Conservation (phyloP, 2,888 invertebrate species). For the Zygothrica quintamaculata region DNA sequence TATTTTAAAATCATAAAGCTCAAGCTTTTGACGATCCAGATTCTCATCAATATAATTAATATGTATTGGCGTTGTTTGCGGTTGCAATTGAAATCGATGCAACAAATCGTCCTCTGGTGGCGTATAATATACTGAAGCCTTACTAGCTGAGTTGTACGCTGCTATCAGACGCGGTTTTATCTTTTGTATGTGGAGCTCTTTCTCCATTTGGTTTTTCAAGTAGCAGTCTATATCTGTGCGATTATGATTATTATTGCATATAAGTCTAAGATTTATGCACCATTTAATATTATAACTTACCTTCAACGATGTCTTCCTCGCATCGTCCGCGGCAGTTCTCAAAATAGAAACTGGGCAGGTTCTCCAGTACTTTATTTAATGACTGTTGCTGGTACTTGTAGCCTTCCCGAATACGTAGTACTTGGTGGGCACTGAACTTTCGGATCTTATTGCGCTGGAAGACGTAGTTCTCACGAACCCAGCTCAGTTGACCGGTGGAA, state of each 20-base stretch:
- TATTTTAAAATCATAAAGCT: constrained; percentile 73
- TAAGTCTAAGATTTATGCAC: background rate
- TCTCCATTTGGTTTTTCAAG: constrained; percentile 82
- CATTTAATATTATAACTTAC: constrained; percentile 65
- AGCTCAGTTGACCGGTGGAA: constrained; percentile 94
- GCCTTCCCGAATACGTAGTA: constrained; percentile 94
- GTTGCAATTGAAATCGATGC: constrained; percentile 76
- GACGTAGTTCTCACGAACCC: constrained; percentile 97
- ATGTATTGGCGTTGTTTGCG: constrained; percentile 86
- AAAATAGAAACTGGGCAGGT: constrained; percentile 94
- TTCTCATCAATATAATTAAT: constrained; percentile 84
- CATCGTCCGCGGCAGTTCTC: constrained; percentile 96
- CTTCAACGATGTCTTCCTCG: constrained; percentile 85
- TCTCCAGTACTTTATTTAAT: constrained; percentile 96
- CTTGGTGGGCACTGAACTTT: constrained; percentile 97
- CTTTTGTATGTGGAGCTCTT: constrained; percentile 77
- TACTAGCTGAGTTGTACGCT: constrained; percentile 86
- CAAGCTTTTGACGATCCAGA: constrained; percentile 75
- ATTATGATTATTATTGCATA: no score
- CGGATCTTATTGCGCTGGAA: constrained; percentile 97
- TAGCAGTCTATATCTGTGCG: constrained; percentile 84
- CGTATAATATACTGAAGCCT: constrained; percentile 92
- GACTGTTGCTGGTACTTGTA: constrained; percentile 98
- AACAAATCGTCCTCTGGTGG: constrained; percentile 85
- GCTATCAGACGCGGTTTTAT: constrained; percentile 78